Base-by-base conservation (phyloP, 2,888 invertebrate genomes). In the Heliconius ismenius region DNA sequence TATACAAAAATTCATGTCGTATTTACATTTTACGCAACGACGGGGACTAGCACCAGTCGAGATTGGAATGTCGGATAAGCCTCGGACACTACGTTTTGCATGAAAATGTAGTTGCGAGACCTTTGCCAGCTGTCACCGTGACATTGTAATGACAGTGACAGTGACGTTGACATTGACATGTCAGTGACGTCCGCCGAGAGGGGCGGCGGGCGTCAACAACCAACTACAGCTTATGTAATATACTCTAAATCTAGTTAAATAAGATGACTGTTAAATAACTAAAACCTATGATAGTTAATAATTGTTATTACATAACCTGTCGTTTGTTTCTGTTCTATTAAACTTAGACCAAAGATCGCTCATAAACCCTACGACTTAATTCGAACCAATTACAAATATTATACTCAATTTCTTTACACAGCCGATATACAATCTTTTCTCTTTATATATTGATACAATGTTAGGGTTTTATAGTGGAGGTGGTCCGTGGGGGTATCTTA, bases 401-500 rank as follows among this genome's bases (percentile, higher is more conserved):
- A 39, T 39, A n/a, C 39, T 36, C 15, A 65, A n/a, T 39, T 67
- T 39, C 24, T 67, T 67, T 39, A 39, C 39, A 67, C 65, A 65
- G 11, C 21, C n/a, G 36, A 32, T 65, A 65, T 3, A 15, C 67
- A 67, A 39, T 39, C 15, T 67, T 11, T 67, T 15, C 67, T 67
- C 67, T 67, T 24, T 24, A 15, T 39, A 7, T 70, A 32, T 32
- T 28, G 26, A 13, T 13, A 32, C 49, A 69, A n/a, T 15, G 15
- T 4, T 49, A 24, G 32, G 64, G 21, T 32, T 43, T 72, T 79
- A 81, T n/a, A 81, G 60, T 74, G 99, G 99, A 78, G 99, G 99
- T 72, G 98, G 98, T 81, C 99, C 98, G 88, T 98, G 97, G 32
- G 97, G 97, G 93, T 98, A 99, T 78, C 97, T 95, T 83, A 99